These are phyloP conservation scores for Melinopterus prodromus DNA, from an alignment of 2,888 invertebrate genomes.

Conservation along the genomic window DNA sequence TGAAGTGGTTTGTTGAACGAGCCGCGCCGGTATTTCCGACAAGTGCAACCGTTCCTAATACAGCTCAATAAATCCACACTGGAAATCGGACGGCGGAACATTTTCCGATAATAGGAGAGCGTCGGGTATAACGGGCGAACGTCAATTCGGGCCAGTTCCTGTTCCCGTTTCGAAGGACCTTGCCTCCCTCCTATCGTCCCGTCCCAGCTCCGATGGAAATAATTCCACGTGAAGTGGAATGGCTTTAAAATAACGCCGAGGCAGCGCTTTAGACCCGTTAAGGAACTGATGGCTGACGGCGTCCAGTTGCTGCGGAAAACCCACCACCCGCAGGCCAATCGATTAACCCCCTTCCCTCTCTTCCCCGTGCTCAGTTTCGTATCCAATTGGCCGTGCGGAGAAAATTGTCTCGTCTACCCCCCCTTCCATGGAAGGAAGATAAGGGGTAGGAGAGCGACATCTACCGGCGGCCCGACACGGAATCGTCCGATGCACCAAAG, in stretches of 20 bases:
- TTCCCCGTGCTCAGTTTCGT: neutral
- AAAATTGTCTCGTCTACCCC: conserved; percentile 30
- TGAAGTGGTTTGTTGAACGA: too few relatives aligned
- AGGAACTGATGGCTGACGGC: conserved; percentile 8
- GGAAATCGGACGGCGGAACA: neutral
- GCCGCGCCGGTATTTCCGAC: neutral
- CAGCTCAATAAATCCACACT: neutral
- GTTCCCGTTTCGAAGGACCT: neutral
- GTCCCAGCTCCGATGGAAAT: conserved; percentile 16
- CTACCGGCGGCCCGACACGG: conserved; percentile 6
- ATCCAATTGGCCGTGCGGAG: conserved; percentile 30
- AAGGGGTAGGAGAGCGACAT: neutral
- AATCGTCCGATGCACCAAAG: conserved; percentile 38
- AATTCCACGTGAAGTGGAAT: conserved; percentile 30
- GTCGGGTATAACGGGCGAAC: too few relatives aligned
- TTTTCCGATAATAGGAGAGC: neutral
- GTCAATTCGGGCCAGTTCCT: neutral
- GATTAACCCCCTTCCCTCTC: conserved; percentile 16
- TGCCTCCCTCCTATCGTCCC: neutral
- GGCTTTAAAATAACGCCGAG: conserved; percentile 29
- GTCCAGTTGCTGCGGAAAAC: neutral
- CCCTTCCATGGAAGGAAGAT: neutral
- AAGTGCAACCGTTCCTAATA: neutral
- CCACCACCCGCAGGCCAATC: conserved; percentile 21
- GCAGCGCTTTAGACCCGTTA: conserved; percentile 28